Evolutionary conservation across 2,888 invertebrate species (phyloP).

Genomic region (Aethes cnicana): DNA sequence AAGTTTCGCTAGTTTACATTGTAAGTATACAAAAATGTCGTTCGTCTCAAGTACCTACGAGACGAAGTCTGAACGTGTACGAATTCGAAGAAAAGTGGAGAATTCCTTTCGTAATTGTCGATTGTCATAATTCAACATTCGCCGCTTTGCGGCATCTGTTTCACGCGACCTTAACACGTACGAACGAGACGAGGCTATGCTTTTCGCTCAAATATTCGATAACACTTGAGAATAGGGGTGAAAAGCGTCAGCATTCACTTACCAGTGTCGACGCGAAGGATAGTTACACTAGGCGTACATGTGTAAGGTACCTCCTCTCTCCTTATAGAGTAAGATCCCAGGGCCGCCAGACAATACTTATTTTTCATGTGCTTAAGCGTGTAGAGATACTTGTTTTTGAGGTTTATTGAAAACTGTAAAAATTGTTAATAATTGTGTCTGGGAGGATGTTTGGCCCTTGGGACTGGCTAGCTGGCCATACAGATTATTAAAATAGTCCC

Average conservation of each 20-base stretch:
- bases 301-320: slow-evolving; percentile 54
- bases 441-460: no score
- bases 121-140: not conserved
- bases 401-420: no score
- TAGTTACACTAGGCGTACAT: slow-evolving; percentile 65
- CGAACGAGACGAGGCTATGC: slow-evolving; percentile 8
- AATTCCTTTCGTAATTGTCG: slow-evolving; percentile 33
- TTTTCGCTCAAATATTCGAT: slow-evolving; percentile 52
- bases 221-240: slow-evolving; percentile 20
- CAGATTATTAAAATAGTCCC: no score
- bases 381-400: no score
- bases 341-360: no score
- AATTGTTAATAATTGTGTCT: no score
- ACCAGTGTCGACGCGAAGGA: slow-evolving; percentile 63
- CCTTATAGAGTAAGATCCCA: no score
- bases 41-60: slow-evolving; percentile 65
- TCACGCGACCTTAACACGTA: not conserved
- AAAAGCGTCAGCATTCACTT: slow-evolving; percentile 44
- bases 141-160: slow-evolving; percentile 4
- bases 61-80: slow-evolving; percentile 65
- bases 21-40: slow-evolving; percentile 63
- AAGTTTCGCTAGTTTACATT: slow-evolving; percentile 55
- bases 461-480: no score
- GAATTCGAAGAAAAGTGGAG: slow-evolving; percentile 57
- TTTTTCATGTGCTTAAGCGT: no score